A percentile compares a stretch with the other conserved stretches of the same genome.
These are phyloP conservation scores for Mesaphorura yosii DNA, from an alignment of 1,140 invertebrate species.

Conservation along the genomic window DNA sequence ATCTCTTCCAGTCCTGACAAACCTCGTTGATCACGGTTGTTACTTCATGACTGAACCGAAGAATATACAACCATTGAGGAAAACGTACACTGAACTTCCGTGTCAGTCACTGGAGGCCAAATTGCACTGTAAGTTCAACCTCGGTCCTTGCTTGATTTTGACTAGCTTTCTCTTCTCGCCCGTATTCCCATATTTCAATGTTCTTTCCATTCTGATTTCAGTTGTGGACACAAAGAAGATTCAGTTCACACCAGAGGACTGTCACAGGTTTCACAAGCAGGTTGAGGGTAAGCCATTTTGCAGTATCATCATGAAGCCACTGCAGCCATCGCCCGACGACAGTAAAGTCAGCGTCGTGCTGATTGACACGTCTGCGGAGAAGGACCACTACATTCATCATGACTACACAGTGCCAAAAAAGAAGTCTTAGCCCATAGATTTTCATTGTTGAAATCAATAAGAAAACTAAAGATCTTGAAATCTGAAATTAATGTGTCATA, in stretches of 20 bases:
- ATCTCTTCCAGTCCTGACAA: background rate
- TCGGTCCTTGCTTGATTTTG: too few relatives aligned
- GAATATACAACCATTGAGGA: background rate
- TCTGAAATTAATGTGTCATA: too few relatives aligned
- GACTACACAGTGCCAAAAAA: background rate
- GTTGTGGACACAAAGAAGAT: background rate
- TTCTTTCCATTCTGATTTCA: too few relatives aligned
- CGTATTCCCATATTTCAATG: background rate
- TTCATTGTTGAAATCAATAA: too few relatives aligned
- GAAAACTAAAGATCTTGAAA: too few relatives aligned
- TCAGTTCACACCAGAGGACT: constrained; percentile 7
- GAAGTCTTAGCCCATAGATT: too few relatives aligned
- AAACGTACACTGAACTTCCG: background rate
- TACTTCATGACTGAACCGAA: background rate
- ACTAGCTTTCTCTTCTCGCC: background rate
- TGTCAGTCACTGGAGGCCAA: constrained; percentile 3
- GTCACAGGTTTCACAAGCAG: background rate
- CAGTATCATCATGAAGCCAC: background rate
- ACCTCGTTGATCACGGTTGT: constrained; percentile 2
- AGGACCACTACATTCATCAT: constrained; percentile 7
- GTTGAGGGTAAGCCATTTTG: constrained; percentile 7
- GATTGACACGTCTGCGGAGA: background rate
- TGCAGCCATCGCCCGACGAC: background rate
- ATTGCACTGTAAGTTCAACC: constrained; percentile 2
- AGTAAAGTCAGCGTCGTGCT: constrained; percentile 4